A percentile compares a stretch with the other conserved stretches of the same genome.
phyloP scores from a whole-genome alignment of 2,797 vertebrate genomes.

The Fratercula arctica region DNA sequence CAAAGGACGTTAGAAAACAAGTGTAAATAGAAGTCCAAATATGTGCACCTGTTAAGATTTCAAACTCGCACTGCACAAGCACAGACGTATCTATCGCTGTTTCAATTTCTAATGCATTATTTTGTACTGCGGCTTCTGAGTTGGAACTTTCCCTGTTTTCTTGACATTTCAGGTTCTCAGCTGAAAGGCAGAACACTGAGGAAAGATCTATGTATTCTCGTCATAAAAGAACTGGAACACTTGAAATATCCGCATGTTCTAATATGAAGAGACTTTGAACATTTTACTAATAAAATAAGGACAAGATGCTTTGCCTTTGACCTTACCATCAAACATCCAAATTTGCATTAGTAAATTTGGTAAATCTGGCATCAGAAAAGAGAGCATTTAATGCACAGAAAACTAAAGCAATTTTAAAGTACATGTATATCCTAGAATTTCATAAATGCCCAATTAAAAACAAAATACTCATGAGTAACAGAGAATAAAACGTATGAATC shows the following conservation, averaged over 20 bases:
- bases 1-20: background rate
- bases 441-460: background rate
- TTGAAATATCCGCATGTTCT: background rate
- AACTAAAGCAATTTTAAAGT: background rate
- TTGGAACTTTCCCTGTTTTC: background rate
- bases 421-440: background rate
- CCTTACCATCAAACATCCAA: background rate
- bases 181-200: background rate
- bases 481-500: background rate
- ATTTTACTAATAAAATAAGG: background rate
- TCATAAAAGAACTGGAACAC: background rate
- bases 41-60: background rate
- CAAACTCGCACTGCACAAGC: background rate
- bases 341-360: background rate
- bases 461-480: background rate
- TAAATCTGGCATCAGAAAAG: background rate
- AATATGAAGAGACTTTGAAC: background rate
- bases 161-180: background rate
- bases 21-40: background rate
- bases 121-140: background rate
- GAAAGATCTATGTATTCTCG: background rate
- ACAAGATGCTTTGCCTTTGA: background rate
- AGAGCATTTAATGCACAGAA: background rate
- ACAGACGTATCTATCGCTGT: background rate
- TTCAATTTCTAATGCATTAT: background rate